Conservation (phyloP, 2,113 vertebrate genomes). For the Fregetta grallaria region DNA sequence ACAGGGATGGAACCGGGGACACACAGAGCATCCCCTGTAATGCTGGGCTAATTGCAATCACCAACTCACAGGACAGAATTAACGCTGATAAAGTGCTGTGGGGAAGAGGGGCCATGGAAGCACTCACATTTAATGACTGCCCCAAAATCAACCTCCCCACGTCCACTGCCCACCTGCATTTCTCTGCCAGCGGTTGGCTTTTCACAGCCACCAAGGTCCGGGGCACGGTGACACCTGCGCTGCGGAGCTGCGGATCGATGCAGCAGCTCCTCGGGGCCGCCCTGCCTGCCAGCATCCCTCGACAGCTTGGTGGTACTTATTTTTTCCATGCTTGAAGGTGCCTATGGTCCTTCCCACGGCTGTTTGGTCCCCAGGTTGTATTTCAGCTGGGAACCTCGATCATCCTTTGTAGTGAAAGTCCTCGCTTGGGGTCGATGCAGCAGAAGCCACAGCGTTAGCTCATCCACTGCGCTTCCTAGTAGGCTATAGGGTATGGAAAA, state of each 20-base stretch:
- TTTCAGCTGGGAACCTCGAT: neutral
- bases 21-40: neutral
- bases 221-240: neutral
- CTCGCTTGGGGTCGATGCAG: fast-evolving
- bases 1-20: neutral
- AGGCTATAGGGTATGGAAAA: neutral
- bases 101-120: neutral
- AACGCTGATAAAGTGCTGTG: neutral
- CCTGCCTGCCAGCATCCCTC: neutral
- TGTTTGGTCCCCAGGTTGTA: fast-evolving
- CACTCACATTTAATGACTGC: neutral
- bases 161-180: neutral
- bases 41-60: fast-evolving
- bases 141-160: neutral
- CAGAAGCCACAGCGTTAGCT: neutral
- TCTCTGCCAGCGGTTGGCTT: neutral
- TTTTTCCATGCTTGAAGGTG: neutral
- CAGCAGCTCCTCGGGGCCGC: neutral
- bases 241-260: fast-evolving
- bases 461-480: neutral
- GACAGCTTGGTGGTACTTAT: fast-evolving
- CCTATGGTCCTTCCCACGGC: neutral
- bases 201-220: neutral
- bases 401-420: neutral
- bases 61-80: fast-evolving